phyloP scores from a whole-genome alignment of 2,113 vertebrate genomes.

The Myotis davidii region DNA sequence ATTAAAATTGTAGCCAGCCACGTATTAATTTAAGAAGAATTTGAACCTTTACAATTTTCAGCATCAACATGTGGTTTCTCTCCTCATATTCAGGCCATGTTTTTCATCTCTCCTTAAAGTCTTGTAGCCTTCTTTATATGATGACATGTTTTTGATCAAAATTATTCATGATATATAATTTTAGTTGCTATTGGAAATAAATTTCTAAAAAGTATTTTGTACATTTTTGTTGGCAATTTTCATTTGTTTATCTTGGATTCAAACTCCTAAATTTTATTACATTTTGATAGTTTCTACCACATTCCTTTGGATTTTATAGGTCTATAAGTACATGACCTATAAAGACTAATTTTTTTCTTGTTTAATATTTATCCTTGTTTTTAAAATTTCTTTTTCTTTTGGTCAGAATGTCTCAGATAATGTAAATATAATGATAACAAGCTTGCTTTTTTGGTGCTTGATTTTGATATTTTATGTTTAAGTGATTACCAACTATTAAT shows the following conservation, averaged over 20 bases:
- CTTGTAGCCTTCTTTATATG: neutral
- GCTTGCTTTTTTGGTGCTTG: neutral
- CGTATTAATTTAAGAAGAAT: neutral
- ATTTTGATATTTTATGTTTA: constrained; percentile 21
- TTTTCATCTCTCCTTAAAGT: neutral
- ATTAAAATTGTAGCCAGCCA: neutral
- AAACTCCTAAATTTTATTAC: neutral
- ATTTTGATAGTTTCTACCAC: neutral
- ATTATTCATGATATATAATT: neutral
- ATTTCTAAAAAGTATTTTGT: neutral
- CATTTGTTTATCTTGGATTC: neutral
- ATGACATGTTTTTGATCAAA: neutral
- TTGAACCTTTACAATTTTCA: neutral
- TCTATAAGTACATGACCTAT: neutral
- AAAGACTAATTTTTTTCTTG: neutral
- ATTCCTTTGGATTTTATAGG: neutral
- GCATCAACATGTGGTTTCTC: neutral
- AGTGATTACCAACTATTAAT: neutral
- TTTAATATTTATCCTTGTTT: neutral
- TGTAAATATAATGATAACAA: neutral
- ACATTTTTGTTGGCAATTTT: neutral
- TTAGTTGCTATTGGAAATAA: constrained; percentile 7
- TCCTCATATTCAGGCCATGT: neutral
- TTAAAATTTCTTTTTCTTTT: neutral
- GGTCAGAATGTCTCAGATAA: neutral